These are phyloP conservation scores for Myotis brandtii DNA, from an alignment of 2,113 vertebrate species.

Conservation along the genomic window DNA sequence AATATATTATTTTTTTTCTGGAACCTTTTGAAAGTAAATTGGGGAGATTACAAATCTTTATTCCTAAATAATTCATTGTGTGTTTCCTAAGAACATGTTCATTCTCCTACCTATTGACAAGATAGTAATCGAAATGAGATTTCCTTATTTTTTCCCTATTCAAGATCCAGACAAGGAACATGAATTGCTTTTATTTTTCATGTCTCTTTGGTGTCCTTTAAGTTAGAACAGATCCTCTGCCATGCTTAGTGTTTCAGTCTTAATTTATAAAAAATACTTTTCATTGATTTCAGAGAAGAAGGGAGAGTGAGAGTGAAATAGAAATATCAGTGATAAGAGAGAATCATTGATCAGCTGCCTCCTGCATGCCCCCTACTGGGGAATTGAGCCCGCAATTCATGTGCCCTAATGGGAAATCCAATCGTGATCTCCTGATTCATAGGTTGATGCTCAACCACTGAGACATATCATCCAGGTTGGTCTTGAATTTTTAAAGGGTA, in stretches of 20 bases:
- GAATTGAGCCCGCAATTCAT: too few species aligned
- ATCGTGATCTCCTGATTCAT: too few species aligned
- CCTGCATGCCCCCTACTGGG: too few species aligned
- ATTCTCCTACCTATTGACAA: neutral
- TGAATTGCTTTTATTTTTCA: constrained; percentile 23
- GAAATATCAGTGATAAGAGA: too few species aligned
- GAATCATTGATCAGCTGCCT: too few species aligned
- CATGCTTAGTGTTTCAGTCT: neutral
- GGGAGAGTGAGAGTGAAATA: too few species aligned
- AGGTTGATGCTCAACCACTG: too few species aligned
- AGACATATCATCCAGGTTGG: neutral
- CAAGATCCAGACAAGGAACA: neutral
- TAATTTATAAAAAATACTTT: too few species aligned
- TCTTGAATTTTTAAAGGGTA: neutral
- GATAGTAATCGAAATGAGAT: neutral
- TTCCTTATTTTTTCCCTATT: neutral
- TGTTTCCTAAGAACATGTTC: neutral
- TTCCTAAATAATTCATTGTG: neutral
- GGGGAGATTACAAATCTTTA: neutral
- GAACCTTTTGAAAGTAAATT: neutral
- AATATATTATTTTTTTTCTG: neutral
- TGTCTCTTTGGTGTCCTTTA: neutral
- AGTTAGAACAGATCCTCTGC: constrained; percentile 1
- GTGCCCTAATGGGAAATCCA: too few species aligned
- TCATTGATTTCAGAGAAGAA: too few species aligned